A percentile compares a stretch with the other conserved stretches of the same genome.
Evolutionary conservation across 2,113 vertebrate genomes (phyloP).

Genomic region (Irena cyanogastra): DNA sequence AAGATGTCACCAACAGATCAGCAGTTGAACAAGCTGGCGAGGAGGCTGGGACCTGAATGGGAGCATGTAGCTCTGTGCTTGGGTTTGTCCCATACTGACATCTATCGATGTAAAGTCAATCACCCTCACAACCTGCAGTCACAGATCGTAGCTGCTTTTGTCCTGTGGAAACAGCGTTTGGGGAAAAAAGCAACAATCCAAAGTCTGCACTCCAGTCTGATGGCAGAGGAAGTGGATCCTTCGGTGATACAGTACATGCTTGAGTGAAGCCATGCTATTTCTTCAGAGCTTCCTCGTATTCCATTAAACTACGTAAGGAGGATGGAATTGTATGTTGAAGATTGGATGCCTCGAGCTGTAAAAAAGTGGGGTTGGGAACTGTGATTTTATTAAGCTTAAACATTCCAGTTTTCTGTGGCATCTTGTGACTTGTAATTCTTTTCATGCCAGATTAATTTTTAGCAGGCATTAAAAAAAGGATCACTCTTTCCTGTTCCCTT

Average conservation of each 20-base stretch:
- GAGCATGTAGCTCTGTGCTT: constrained; percentile 81
- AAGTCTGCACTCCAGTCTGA: constrained; percentile 72
- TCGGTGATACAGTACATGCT: constrained; percentile 75
- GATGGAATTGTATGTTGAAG: not conserved
- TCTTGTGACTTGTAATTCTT: constrained; percentile 4
- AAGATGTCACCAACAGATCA: constrained; percentile 78
- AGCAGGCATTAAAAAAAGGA: constrained; percentile 33
- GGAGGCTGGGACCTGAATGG: constrained; percentile 82
- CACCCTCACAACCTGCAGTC: constrained; percentile 78
- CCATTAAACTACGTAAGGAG: not conserved
- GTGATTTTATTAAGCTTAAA: not conserved
- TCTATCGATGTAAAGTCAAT: constrained; percentile 85
- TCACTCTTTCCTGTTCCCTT: not conserved
- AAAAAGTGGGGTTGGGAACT: not conserved
- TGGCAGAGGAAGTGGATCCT: constrained; percentile 73
- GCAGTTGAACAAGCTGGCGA: constrained; percentile 83
- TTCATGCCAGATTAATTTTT: constrained; percentile 16
- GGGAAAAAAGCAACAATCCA: constrained; percentile 82
- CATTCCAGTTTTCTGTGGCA: not conserved
- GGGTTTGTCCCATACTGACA: constrained; percentile 78
- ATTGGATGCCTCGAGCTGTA: not conserved
- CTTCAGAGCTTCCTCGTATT: not conserved
- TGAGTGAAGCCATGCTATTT: constrained; percentile 36
- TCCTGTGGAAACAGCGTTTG: constrained; percentile 81
- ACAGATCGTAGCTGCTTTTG: constrained; percentile 81